These are phyloP conservation scores for Puffinus mauretanicus DNA, from an alignment of 2,113 vertebrate genomes.

Conservation along the genomic window DNA sequence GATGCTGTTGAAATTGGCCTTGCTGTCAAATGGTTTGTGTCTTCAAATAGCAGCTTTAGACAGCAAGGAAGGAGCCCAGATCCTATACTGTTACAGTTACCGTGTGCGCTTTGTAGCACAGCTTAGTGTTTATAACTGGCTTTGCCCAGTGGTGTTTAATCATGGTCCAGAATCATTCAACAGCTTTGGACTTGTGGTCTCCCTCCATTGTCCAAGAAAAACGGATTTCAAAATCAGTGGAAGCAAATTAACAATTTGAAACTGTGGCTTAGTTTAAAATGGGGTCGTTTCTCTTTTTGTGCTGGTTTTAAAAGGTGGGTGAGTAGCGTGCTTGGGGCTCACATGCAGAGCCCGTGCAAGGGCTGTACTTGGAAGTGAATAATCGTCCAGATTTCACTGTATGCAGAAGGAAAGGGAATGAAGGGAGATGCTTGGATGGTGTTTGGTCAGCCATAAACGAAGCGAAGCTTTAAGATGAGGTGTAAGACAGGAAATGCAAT, in stretches of 20 bases:
- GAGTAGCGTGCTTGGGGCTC: background rate
- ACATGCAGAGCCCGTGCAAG: background rate
- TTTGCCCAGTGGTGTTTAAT: background rate
- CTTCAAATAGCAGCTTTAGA: background rate
- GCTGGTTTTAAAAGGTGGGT: background rate
- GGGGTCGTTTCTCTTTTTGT: background rate
- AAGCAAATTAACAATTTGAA: background rate
- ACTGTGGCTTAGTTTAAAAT: background rate
- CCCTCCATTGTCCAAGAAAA: background rate
- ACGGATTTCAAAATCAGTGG: background rate
- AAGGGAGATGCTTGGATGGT: background rate
- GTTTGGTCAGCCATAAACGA: constrained; percentile 14
- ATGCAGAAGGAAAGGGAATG: background rate
- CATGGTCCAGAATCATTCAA: background rate
- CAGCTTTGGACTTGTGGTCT: background rate
- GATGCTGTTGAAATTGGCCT: constrained; percentile 2
- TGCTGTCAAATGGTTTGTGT: background rate
- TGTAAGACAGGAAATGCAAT: constrained; percentile 34
- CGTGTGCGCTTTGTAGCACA: background rate
- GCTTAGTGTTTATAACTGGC: background rate
- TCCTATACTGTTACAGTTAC: background rate
- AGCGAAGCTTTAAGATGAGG: background rate
- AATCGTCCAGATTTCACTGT: background rate
- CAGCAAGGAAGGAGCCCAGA: background rate
- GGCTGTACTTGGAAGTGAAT: background rate